Base-by-base conservation (phyloP, 2,888 invertebrate genomes). In the Dyspetes luteomarginatus region DNA sequence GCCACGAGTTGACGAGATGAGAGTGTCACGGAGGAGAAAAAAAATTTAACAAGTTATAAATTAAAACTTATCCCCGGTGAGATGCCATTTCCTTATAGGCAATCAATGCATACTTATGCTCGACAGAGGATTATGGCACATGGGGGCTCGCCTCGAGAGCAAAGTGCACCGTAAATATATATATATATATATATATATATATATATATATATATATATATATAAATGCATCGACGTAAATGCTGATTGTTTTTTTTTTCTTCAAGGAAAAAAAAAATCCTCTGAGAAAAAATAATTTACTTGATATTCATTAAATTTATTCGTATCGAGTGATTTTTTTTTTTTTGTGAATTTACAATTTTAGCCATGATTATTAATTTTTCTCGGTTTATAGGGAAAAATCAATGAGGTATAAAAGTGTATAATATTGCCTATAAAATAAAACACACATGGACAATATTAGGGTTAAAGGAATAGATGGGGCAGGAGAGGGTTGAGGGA, bases 1-100 rank as follows among this genome's bases (percentile, higher is more conserved):
- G 36, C 36, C 36, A 24, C 45, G 36, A 9, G 36, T 26, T 24
- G 62, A 64, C 26, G 28, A 58, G 55, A 43, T 15, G 43, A 22
- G 64, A 48, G 58, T 26, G 50, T 28, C 67, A 82, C 58, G 71
- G 69, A 56, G 50, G 60, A 28, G 50, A 71, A 77, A 72, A 85
- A 84, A 85, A 86, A 83, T 89, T 86, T 88, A 86, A 87, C 87
- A 87, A 87, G 84, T 86, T 88, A 80, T 89, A 88, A 90, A 89
- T 88, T 88, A 86, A 86, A 74, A 87, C 86, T 83, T 52, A 26
- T 19, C 15, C 50, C 36, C 36, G 17, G 24, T 28, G 26, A 26
- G 78, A 82, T 84, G 84, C 72, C 84, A 73, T 85, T 88, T 89
- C 87, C 88, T 88, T 86, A 88, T 87, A 83, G 86, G 82, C 88